Percentiles rank a stretch among this genome's conserved stretches.
These are phyloP conservation scores for Reinhardtius hippoglossoides DNA, from an alignment of 2,113 vertebrate species.

Conservation along the genomic window DNA sequence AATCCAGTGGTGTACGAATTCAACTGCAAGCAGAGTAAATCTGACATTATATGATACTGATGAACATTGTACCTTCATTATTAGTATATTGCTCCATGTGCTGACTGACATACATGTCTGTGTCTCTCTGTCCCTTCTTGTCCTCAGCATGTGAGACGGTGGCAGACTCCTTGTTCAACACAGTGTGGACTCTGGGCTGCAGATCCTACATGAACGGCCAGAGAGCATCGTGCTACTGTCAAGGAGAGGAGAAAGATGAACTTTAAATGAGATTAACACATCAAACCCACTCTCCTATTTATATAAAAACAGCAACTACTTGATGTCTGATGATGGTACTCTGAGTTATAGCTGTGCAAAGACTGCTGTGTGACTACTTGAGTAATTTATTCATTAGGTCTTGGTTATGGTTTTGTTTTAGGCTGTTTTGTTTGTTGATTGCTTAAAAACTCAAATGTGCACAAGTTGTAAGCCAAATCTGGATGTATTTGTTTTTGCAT, in stretches of 20 bases:
- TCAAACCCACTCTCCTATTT: constrained; percentile 20
- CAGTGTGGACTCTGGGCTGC: constrained; percentile 97
- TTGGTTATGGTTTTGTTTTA: constrained; percentile 28
- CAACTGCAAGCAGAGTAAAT: not conserved
- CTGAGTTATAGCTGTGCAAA: not conserved
- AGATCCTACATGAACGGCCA: constrained; percentile 99
- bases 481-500: not conserved
- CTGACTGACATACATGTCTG: not conserved
- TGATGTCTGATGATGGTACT: not conserved
- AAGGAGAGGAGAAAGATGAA: constrained; percentile 92
- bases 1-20: not conserved
- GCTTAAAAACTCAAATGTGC: not conserved
- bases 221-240: constrained; percentile 90
- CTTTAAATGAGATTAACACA: constrained; percentile 72
- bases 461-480: not conserved
- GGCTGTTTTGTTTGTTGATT: not conserved
- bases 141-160: constrained; percentile 91
- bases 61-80: too few relatives aligned
- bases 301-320: not conserved
- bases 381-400: constrained; percentile 69
- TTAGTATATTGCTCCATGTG: not conserved
- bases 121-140: not conserved
- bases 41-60: not conserved
- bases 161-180: constrained; percentile 94
- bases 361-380: constrained; percentile 29